Conservation (phyloP, 2,797 vertebrate genomes). For the Myotis myotis region DNA sequence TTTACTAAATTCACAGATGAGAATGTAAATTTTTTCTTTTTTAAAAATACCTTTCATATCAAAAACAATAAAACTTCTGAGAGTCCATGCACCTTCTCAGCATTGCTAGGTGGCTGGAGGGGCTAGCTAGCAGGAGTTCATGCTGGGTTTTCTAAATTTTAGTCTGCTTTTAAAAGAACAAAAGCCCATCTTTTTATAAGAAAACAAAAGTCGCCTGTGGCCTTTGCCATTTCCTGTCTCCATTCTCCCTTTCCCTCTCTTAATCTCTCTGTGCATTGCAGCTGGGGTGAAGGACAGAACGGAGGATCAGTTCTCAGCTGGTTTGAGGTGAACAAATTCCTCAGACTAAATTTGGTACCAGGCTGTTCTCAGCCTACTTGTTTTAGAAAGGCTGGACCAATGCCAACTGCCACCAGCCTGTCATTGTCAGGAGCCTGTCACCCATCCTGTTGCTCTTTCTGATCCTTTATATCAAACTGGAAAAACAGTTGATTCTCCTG, state of each 20-base stretch:
- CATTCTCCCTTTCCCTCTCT: neutral
- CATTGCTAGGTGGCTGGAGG: neutral
- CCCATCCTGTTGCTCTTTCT: neutral
- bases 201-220: neutral
- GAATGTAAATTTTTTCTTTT: neutral
- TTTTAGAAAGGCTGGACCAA: neutral
- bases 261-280: neutral
- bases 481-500: neutral
- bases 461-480: neutral
- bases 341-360: neutral
- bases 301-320: neutral
- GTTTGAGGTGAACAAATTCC: neutral
- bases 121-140: neutral
- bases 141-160: neutral
- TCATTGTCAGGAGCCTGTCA: neutral
- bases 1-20: neutral
- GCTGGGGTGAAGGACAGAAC: neutral
- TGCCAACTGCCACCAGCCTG: neutral
- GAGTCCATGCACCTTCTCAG: neutral
- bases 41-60: neutral
- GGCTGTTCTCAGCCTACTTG: neutral
- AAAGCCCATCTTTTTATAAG: neutral
- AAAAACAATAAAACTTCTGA: neutral
- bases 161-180: slow-evolving; percentile 30
- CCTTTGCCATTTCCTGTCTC: neutral